These are phyloP conservation scores for Noctua comes DNA, from an alignment of 2,888 invertebrate genomes.

Conservation along the genomic window DNA sequence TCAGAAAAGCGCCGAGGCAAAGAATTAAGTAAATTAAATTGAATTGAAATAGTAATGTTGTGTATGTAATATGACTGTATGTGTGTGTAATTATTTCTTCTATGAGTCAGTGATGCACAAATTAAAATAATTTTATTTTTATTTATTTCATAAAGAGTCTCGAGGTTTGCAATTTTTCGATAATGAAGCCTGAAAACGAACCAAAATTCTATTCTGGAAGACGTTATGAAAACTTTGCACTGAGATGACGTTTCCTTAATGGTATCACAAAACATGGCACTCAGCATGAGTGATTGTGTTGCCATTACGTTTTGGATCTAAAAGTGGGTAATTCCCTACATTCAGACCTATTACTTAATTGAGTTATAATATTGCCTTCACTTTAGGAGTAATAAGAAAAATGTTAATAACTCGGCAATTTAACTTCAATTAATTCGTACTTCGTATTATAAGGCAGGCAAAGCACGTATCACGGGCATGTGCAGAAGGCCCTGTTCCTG, in stretches of 20 bases:
- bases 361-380: neutral
- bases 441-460: constrained; percentile 38
- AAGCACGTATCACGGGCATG: constrained; percentile 53
- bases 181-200: neutral
- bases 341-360: constrained; percentile 13
- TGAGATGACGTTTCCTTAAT: neutral
- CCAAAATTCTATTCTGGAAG: neutral
- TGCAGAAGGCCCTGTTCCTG: constrained; percentile 37
- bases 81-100: no score
- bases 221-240: neutral
- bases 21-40: no score
- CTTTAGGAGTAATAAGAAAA: constrained; percentile 6
- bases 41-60: no score
- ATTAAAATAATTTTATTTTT: no score
- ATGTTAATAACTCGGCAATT: constrained; percentile 19
- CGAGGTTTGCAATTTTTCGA: neutral
- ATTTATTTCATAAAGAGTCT: no score
- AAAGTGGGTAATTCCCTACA: neutral
- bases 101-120: no score
- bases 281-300: neutral
- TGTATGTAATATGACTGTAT: no score
- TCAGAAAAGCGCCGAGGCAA: neutral
- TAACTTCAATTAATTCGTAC: constrained; percentile 36
- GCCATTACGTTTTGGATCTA: neutral
- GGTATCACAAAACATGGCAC: neutral